Base-by-base conservation (phyloP, 2,888 invertebrate genomes). In the Marronus borbonicus region DNA sequence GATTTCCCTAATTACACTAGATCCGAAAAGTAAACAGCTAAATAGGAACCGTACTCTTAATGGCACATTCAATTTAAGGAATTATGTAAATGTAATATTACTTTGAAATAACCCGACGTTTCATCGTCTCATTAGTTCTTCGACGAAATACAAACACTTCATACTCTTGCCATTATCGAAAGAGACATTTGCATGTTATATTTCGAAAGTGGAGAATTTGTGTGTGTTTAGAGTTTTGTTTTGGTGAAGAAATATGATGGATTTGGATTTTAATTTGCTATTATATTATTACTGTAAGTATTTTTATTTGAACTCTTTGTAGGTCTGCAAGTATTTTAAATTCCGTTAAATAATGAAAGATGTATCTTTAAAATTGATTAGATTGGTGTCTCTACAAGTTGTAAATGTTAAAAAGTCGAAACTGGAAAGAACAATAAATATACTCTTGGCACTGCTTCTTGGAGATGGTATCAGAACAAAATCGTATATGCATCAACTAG, bases 21-120 rank as follows among this genome's bases (percentile, higher is more conserved):
- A 52, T 66, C 65, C 65, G 65, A 39, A 66, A 66, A 66, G 65
- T 66, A 44, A 44, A 58, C 17, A 58, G n/a, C 20, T 66, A 20
- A 66, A 66, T 17, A 17, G 28, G 12, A 31, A 28, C 5, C 28
- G 36, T 62, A 62, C 62, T 31, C 31, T 62, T 62, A 62, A 62
- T 62, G 24, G 10, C 65, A 66, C 8, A 10, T 58, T 66, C 36
- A 39, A 39, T 66, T 66, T 17, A 44, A 39, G 44, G 44, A 66
- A 44, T 66, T 66, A 66, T 66, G 65, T 12, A 66, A 66, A 66
- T 66, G 44, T 1, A n/a, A n/a, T 44, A 39, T 39, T 66, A 44
- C 65, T 20, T 58, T 58, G 55, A 58, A 58, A 8, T 58, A 58
- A 58, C 20, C n/a, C 3, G 0, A 58, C 55, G 20, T 44, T 66